Evolutionary conservation across 2,797 vertebrate genomes (phyloP).

Genomic region (Chelidonichthys spinosus): DNA sequence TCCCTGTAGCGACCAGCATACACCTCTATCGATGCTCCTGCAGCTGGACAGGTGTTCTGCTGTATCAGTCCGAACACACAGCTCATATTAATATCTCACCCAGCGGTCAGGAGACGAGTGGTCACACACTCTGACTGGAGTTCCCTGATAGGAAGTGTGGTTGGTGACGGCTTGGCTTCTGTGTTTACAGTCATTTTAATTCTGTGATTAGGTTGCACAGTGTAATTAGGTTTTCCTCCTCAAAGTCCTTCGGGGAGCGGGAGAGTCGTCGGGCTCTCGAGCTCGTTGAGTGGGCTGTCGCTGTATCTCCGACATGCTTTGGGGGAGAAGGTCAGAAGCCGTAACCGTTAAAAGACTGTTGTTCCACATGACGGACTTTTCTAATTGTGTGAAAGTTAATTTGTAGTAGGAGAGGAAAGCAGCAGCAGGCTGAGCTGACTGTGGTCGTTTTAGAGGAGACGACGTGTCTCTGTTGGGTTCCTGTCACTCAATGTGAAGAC

Average conservation of each 20-base stretch:
- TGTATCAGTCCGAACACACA: slow-evolving; percentile 6
- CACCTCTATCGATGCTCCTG: background rate
- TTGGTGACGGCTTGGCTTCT: slow-evolving; percentile 19
- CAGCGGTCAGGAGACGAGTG: slow-evolving; percentile 8
- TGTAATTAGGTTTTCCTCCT: slow-evolving; percentile 52
- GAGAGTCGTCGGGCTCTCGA: slow-evolving; percentile 37
- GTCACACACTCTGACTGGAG: slow-evolving; percentile 18
- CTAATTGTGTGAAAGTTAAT: slow-evolving; percentile 79
- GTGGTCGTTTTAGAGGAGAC: slow-evolving; percentile 52
- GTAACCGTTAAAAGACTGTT: slow-evolving; percentile 66
- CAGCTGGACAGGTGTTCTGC: background rate
- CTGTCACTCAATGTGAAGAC: slow-evolving; percentile 40
- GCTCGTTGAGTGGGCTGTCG: slow-evolving; percentile 33
- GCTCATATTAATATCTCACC: background rate
- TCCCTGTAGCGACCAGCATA: background rate
- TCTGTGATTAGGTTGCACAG: slow-evolving; percentile 41
- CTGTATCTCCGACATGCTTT: slow-evolving; percentile 63
- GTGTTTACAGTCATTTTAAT: slow-evolving; percentile 50
- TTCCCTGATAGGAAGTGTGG: background rate
- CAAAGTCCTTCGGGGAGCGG: slow-evolving; percentile 36
- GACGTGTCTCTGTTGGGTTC: slow-evolving; percentile 48
- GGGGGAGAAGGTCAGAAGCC: slow-evolving; percentile 73
- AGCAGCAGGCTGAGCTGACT: slow-evolving; percentile 40
- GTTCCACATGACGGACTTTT: slow-evolving; percentile 80
- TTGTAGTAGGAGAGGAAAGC: slow-evolving; percentile 50